phyloP scores from a whole-genome alignment of 2,113 vertebrate genomes.

The Poicephalus gulielmi region DNA sequence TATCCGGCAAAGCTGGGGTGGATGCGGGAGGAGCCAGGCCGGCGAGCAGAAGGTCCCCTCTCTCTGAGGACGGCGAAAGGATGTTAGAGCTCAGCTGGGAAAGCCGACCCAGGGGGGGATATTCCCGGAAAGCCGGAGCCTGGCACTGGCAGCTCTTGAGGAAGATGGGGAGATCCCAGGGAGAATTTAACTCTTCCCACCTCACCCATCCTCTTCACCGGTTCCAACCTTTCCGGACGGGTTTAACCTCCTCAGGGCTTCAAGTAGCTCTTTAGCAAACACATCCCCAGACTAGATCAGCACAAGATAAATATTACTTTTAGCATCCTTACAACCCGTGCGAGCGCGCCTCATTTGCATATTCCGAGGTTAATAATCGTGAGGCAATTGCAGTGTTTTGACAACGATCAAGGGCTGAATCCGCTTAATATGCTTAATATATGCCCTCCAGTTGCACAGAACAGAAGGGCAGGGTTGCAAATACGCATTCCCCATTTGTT shows the following conservation, averaged over 20 bases:
- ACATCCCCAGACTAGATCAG: neutral
- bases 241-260: neutral
- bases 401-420: conserved; percentile 36
- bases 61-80: neutral
- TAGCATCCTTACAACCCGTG: neutral
- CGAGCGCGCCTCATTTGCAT: conserved; percentile 6
- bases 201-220: neutral
- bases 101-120: too few species aligned
- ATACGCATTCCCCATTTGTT: conserved; percentile 37
- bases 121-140: neutral
- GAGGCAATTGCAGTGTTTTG: conserved; percentile 43
- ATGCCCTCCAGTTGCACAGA: conserved; percentile 38
- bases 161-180: neutral
- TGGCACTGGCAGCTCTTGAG: neutral
- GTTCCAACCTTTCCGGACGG: neutral
- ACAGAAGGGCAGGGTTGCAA: conserved; percentile 52
- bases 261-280: neutral
- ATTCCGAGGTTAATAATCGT: conserved; percentile 30
- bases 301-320: conserved; percentile 23
- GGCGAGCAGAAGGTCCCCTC: neutral
- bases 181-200: neutral
- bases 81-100: neutral
- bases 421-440: conserved; percentile 47
- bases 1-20: neutral
- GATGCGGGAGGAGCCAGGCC: neutral